These are phyloP conservation scores for Polydrusus pterygomalis DNA, from an alignment of 2,888 invertebrate species.

Conservation along the genomic window DNA sequence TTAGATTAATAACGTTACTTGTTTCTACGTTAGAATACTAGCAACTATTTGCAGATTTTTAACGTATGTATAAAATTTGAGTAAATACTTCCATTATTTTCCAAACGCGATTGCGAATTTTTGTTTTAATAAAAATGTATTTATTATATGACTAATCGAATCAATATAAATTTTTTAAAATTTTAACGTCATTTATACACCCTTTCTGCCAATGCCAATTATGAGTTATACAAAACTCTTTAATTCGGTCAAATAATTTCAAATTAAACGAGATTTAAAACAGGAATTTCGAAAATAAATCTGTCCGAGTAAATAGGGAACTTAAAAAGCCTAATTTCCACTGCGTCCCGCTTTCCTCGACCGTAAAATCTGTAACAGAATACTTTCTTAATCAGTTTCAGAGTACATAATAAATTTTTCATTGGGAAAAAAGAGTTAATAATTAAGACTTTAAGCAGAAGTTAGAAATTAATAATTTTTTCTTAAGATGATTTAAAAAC, in stretches of 20 bases:
- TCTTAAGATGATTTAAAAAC: neutral
- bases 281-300: conserved; percentile 32
- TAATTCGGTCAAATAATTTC: conserved; percentile 26
- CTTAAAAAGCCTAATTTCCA: conserved; percentile 35
- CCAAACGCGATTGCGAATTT: too few relatives aligned
- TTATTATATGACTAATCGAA: too few relatives aligned
- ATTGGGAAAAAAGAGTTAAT: conserved; percentile 2
- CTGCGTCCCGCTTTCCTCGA: conserved; percentile 24
- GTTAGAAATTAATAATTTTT: neutral
- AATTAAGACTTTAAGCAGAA: neutral
- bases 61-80: too few relatives aligned
- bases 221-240: conserved; percentile 19
- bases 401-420: conserved; percentile 14
- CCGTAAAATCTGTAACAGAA: conserved; percentile 23
- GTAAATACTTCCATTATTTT: too few relatives aligned
- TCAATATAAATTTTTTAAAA: neutral
- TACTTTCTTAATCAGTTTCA: conserved; percentile 28
- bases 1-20: too few relatives aligned
- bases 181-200: neutral
- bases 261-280: conserved; percentile 28
- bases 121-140: too few relatives aligned
- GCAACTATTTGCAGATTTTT: too few relatives aligned
- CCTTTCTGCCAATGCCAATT: neutral
- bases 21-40: too few relatives aligned
- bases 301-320: conserved; percentile 19